These are phyloP conservation scores for Lymantria dispar DNA, from an alignment of 2,888 invertebrate species.

Conservation along the genomic window DNA sequence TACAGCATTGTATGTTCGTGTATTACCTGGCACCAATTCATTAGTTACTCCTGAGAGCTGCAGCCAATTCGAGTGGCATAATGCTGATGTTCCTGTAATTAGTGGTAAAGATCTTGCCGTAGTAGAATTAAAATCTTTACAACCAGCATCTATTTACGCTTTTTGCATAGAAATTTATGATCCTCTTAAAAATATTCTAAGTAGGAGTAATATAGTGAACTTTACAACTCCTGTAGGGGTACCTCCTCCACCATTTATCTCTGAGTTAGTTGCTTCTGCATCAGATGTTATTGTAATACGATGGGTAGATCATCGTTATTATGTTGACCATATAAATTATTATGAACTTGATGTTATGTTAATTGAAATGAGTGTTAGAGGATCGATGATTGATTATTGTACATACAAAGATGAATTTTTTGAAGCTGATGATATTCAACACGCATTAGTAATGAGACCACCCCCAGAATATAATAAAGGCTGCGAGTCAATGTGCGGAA, in stretches of 20 bases:
- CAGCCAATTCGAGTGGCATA: constrained; percentile 65
- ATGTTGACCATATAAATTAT: constrained; percentile 48
- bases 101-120: constrained; percentile 32
- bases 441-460: constrained; percentile 60
- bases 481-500: constrained; percentile 66
- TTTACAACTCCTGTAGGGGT: constrained; percentile 62
- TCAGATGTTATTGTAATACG: constrained; percentile 49
- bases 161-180: constrained; percentile 66
- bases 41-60: constrained; percentile 63
- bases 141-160: constrained; percentile 65
- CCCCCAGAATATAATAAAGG: constrained; percentile 57
- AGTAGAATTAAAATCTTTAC: constrained; percentile 45
- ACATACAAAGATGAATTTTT: constrained; percentile 35
- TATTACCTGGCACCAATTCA: constrained; percentile 44
- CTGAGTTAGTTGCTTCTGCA: constrained; percentile 56
- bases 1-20: constrained; percentile 56
- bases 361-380: constrained; percentile 48
- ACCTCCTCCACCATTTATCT: constrained; percentile 68
- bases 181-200: constrained; percentile 38
- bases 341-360: constrained; percentile 63
- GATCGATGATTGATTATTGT: constrained; percentile 56
- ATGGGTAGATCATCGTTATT: constrained; percentile 69
- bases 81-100: constrained; percentile 39
- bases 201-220: constrained; percentile 56
- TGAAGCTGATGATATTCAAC: constrained; percentile 51